Evolutionary conservation across 2,797 vertebrate species (phyloP), one percentile per base, ranked within the genome.

Genomic region (Leptoclinus maculatus): DNA sequence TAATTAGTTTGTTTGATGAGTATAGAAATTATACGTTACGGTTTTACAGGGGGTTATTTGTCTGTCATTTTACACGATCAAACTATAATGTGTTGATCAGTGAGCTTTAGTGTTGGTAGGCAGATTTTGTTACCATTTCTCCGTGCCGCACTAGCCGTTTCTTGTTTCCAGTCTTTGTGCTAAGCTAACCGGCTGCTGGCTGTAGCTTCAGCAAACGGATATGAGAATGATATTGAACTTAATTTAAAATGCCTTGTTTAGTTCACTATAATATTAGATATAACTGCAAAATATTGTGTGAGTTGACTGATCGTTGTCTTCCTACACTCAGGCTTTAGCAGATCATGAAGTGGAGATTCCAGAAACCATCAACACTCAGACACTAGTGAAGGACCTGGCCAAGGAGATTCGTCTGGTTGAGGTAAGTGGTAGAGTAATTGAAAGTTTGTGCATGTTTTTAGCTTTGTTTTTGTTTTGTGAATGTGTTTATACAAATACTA

Each of bases 331-430:
- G 97, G 96, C 97, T 43, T 87, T 97, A 82, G 82, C 91, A 71
- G 97, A 97, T 2, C 97, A 99, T 23, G 96, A 97, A 79, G 95
- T 95, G 56, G 97, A 99, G 91, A 98, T 99, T 80, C 97, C 97
- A 1, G 97, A 97, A 82, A 97, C 94, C 17, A 96, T 99, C 71
- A 96, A 97, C 71, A 98, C 96, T 1, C 95, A 95, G 64, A 96
- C 96, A 43, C 93, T 98, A 57, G 96, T 99, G 74, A 97, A 97
- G 90, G 97, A 98, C 83, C 91, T 98, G 88, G 97, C 96, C 80
- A 98, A 97, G 87, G 97, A 99, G 93, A 97, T 98, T 75, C 96
- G 97, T 47, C 94, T 98, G 74, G 97, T 97, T 74, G 97, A 98
- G 95, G 97, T 98, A 91, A 94, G 86, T 69, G 32, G 14, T 27